Evolutionary conservation across 2,797 vertebrate genomes (phyloP).

Genomic region (Cryptoprocta ferox): DNA sequence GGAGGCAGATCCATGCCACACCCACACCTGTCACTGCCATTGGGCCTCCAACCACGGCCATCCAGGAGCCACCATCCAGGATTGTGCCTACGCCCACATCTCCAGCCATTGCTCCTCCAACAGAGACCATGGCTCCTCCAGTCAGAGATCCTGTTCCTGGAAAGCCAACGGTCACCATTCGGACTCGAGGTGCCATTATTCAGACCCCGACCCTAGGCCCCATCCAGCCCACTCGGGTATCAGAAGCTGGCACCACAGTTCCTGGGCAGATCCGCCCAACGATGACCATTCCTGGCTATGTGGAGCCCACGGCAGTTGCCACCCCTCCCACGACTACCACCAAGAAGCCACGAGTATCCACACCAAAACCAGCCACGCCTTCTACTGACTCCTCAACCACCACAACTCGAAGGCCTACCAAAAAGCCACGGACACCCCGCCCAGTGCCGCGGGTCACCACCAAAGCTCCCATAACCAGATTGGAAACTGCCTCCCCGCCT

Average conservation of each 20-base stretch:
- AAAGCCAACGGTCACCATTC: conserved; percentile 94
- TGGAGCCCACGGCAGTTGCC: conserved; percentile 93
- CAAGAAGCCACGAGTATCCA: conserved; percentile 89
- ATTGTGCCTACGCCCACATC: conserved; percentile 97
- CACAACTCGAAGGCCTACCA: conserved; percentile 90
- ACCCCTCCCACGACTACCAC: conserved; percentile 92
- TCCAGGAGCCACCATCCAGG: conserved; percentile 93
- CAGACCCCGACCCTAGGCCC: conserved; percentile 95
- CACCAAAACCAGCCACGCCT: conserved; percentile 89
- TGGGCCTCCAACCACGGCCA: conserved; percentile 93
- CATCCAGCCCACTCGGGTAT: conserved; percentile 94
- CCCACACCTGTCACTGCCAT: conserved; percentile 91
- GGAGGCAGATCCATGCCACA: conserved; percentile 95
- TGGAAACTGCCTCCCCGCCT: conserved; percentile 88
- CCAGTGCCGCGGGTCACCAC: conserved; percentile 87
- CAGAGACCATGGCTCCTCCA: conserved; percentile 92
- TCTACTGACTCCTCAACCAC: conserved; percentile 87
- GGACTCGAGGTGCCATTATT: conserved; percentile 93
- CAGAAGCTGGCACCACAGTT: conserved; percentile 91
- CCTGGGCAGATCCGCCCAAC: conserved; percentile 93
- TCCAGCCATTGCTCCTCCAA: conserved; percentile 94
- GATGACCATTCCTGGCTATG: conserved; percentile 90
- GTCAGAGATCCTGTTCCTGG: conserved; percentile 95
- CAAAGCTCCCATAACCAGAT: conserved; percentile 90
- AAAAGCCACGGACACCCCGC: conserved; percentile 91